A percentile compares a stretch with the other conserved stretches of the same genome.
Evolutionary conservation across 2,113 vertebrate genomes (phyloP).

Genomic region (Salvator merianae): DNA sequence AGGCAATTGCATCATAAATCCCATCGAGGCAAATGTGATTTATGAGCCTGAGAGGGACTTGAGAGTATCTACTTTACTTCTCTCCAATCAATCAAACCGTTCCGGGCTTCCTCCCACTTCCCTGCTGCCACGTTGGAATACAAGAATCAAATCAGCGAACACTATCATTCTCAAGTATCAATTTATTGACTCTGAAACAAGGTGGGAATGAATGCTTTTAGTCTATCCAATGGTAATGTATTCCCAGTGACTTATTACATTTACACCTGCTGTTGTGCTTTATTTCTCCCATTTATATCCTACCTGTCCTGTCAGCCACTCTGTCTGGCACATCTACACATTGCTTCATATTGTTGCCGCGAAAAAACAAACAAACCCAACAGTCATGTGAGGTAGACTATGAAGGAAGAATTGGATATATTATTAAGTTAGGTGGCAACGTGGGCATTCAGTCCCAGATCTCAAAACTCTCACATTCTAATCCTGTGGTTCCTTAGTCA

Average conservation of each 20-base stretch:
- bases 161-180: slow-evolving; percentile 1
- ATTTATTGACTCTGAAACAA: slow-evolving; percentile 24
- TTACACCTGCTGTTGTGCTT: background rate
- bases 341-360: no score
- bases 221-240: background rate
- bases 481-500: no score
- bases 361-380: no score
- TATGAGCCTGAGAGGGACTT: background rate
- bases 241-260: background rate
- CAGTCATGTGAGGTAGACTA: background rate
- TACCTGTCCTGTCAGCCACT: background rate
- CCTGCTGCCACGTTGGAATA: background rate
- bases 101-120: background rate
- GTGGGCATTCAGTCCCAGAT: background rate
- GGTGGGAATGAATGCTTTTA: background rate
- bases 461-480: no score
- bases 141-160: background rate
- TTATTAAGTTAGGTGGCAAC: background rate
- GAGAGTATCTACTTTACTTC: background rate
- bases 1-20: slow-evolving; percentile 7
- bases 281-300: background rate
- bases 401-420: background rate
- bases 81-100: slow-evolving; percentile 17
- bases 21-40: slow-evolving; percentile 28
- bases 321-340: background rate